Percentiles rank a stretch among this genome's conserved stretches.
Conservation (phyloP, 2,797 vertebrate genomes). For the Xyrichtys novacula region DNA sequence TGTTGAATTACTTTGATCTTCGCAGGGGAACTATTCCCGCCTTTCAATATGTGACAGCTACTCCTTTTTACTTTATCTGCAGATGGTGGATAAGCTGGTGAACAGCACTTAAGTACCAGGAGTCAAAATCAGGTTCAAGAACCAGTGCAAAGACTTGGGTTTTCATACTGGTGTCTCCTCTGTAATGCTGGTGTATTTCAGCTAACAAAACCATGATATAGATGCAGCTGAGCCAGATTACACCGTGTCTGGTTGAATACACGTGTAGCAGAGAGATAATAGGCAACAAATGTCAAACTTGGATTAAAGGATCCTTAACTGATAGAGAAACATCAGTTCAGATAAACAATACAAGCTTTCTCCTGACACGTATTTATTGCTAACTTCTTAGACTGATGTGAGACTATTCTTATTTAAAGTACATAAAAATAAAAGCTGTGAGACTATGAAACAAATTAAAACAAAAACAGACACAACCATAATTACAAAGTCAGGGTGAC, state of each 20-base stretch:
- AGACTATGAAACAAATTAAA: not conserved
- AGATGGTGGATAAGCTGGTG: slow-evolving; percentile 17
- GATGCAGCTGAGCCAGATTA: too few relatives aligned
- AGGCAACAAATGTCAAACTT: not conserved
- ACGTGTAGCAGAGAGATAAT: not conserved
- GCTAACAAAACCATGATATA: not conserved
- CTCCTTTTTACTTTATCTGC: slow-evolving; percentile 1
- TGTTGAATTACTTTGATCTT: slow-evolving; percentile 10
- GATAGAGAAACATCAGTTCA: slow-evolving; percentile 22
- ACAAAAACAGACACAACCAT: not conserved
- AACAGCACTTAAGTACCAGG: not conserved
- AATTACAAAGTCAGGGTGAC: not conserved
- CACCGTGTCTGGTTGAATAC: too few relatives aligned
- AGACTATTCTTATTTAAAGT: not conserved
- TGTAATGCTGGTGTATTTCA: slow-evolving; percentile 5
- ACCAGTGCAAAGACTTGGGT: slow-evolving; percentile 1
- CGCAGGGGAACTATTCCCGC: not conserved
- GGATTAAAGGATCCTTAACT: not conserved
- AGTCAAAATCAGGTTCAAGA: slow-evolving; percentile 30
- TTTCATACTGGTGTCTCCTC: not conserved
- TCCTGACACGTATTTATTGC: slow-evolving; percentile 29
- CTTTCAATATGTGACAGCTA: not conserved
- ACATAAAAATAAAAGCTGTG: not conserved
- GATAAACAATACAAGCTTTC: slow-evolving; percentile 3
- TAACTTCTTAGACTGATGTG: slow-evolving; percentile 14